Percentiles rank a stretch among this genome's conserved stretches.
phyloP scores from a whole-genome alignment of 2,888 invertebrate genomes.

The Metalampra italica region DNA sequence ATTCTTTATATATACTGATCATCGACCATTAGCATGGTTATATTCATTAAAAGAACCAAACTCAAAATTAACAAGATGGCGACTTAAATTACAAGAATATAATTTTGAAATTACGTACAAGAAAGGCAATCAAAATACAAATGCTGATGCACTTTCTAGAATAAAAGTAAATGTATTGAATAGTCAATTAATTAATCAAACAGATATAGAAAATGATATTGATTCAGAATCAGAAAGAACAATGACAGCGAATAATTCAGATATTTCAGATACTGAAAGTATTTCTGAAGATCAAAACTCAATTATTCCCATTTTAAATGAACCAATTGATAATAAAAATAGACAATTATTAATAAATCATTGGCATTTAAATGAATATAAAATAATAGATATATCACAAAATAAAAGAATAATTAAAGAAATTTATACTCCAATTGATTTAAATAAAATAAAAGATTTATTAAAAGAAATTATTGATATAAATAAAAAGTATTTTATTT shows the following conservation, averaged over 20 bases:
- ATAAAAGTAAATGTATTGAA: not conserved
- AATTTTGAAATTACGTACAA: not conserved
- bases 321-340: constrained; percentile 5
- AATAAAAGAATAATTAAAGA: not conserved
- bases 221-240: not conserved
- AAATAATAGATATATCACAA: not conserved
- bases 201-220: not conserved
- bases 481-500: constrained; percentile 13
- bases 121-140: constrained; percentile 5
- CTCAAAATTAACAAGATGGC: not conserved
- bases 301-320: not conserved
- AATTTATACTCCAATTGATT: not conserved
- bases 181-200: not conserved
- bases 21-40: constrained; percentile 23
- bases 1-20: constrained; percentile 29
- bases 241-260: not conserved
- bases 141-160: constrained; percentile 7
- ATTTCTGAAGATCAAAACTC: not conserved
- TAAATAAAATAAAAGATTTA: constrained; percentile 6
- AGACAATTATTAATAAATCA: constrained; percentile 2
- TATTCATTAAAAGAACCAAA: constrained; percentile 2
- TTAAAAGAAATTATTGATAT: constrained; percentile 11
- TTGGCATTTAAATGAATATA: not conserved
- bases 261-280: not conserved
- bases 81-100: constrained; percentile 1